A percentile compares a stretch with the other conserved stretches of the same genome.
phyloP scores from a whole-genome alignment of 2,797 vertebrate species.

The Chaetodon trifasciatus region DNA sequence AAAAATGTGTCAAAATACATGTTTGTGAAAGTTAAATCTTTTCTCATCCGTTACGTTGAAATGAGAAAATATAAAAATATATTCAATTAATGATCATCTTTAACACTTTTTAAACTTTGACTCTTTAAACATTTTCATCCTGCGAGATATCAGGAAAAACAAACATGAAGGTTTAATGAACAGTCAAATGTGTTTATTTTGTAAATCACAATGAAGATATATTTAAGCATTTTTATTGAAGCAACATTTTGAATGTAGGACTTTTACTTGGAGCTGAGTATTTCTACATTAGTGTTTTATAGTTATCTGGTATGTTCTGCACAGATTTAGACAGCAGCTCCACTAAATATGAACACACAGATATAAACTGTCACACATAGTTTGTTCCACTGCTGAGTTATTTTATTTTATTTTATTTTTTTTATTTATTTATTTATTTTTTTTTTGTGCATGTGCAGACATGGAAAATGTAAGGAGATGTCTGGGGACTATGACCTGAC shows the following conservation, averaged over 20 bases:
- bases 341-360: neutral
- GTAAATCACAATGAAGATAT: neutral
- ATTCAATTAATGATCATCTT: neutral
- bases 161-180: neutral
- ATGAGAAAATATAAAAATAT: neutral
- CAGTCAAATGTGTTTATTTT: neutral
- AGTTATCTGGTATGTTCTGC: too few relatives aligned
- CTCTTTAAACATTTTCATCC: neutral
- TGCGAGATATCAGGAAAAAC: neutral
- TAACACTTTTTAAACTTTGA: neutral
- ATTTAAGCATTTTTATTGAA: too few relatives aligned
- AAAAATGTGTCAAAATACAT: neutral
- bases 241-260: too few relatives aligned
- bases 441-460: conserved; percentile 60
- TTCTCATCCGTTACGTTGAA: neutral
- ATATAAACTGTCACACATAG: neutral
- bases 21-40: neutral
- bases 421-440: neutral
- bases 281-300: neutral
- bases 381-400: neutral
- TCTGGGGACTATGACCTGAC: conserved; percentile 76
- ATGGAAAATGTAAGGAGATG: conserved; percentile 73
- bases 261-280: too few relatives aligned
- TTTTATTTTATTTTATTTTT: too few relatives aligned
- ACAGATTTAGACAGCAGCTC: neutral